Evolutionary conservation across 2,888 invertebrate species (phyloP), one percentile per base, ranked within the genome.

Genomic region (Apomyelois bistriatella): DNA sequence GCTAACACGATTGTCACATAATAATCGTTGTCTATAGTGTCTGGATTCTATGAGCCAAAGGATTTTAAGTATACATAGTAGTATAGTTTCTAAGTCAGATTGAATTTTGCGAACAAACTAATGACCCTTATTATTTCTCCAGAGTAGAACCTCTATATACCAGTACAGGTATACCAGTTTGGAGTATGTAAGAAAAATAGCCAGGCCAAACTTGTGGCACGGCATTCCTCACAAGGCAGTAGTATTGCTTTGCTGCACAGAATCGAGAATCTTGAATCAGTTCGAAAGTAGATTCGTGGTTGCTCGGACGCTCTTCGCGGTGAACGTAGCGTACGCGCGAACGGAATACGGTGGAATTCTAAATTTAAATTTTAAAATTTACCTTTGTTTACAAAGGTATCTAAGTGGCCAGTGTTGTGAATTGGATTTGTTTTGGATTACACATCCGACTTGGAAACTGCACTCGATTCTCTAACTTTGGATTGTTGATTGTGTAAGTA

Each of bases 401-500:
- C 35, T 53, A 77, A 40, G 85, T 87, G 84, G 68, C 67, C 75
- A 76, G 85, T 86, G 85, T 67, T 76, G 79, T 84, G 79, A 59
- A 71, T 68, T 74, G 72, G 69, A 70, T 76, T 74, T 70, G 64
- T 68, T 70, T 72, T 64, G 63, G 69, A 62, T 72, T 76, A 76
- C 79, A 77, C 67, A 70, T 74, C 61, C 59, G 62, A 64, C 58
- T 65, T 74, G 79, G 76, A 77, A 73, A 74, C 67, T 54, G 59
- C 64, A 56, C 53, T 59, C 49, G 52, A 56, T 66, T 64, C 60
- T 58, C 68, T 64, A 63, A 62, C 63, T 59, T 56, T 74, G 81
- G 79, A 82, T 80, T 82, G 73, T 82, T 84, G 65, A 76, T 82
- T 82, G 76, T 76, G 88, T 87, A 78, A 78, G 88, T 88, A 74